phyloP scores from a whole-genome alignment of 2,797 vertebrate species.

The Xerus rutilus region DNA sequence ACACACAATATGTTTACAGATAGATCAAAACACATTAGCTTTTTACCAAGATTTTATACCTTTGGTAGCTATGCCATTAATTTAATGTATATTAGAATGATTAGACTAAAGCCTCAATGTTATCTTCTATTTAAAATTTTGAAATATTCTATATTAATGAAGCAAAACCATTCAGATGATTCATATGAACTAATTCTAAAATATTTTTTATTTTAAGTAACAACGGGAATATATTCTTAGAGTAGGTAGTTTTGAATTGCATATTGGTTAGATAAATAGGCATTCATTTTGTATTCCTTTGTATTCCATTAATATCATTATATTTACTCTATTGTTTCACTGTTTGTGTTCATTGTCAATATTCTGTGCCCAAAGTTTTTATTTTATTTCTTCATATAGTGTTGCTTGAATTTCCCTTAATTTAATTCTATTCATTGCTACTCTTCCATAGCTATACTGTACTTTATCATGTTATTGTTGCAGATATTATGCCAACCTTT shows the following conservation, averaged over 20 bases:
- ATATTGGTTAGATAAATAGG: background rate
- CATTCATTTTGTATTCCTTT: conserved; percentile 50
- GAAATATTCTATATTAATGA: background rate
- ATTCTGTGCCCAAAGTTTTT: background rate
- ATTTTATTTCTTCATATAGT: background rate
- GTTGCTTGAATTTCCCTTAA: background rate
- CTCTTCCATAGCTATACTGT: background rate
- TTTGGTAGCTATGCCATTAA: background rate
- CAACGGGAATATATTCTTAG: background rate
- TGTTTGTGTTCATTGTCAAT: background rate
- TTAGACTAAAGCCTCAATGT: background rate
- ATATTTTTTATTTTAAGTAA: conserved; percentile 18
- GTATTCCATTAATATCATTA: conserved; percentile 8
- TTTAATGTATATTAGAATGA: conserved; percentile 20
- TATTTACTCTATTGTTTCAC: background rate
- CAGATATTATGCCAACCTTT: too few relatives aligned
- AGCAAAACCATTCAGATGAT: background rate
- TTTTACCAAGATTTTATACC: background rate
- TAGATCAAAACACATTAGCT: background rate
- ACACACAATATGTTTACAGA: too few relatives aligned
- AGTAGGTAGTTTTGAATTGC: background rate
- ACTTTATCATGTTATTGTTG: too few relatives aligned
- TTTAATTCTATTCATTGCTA: background rate
- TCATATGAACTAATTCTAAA: conserved; percentile 35
- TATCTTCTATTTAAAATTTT: conserved; percentile 50